Evolutionary conservation across 2,888 invertebrate genomes (phyloP), one percentile per base, ranked within the genome.

Genomic region (Lochmaea capreae): DNA sequence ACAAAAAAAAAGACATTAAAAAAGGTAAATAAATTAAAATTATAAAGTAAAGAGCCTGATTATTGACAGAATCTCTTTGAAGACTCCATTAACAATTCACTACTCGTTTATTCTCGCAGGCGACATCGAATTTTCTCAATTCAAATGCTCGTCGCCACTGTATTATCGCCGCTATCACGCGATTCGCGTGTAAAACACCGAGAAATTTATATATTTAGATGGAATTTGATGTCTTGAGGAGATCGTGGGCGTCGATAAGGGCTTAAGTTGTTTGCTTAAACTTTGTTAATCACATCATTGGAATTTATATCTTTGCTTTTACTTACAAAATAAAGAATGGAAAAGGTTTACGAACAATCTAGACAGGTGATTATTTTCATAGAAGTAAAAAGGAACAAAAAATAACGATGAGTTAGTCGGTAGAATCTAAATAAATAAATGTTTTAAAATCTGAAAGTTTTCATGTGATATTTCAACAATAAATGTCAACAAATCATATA

Each of bases 401-500:
- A 58, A 22, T 1, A 10, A 22, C 22, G 33, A 11, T 58, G 22
- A 3, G 12, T 26, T 22, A 1, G 16, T 6, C 4, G 6, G 33
- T 22, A 22, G 58, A 22, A 58, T 58, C 26, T 26, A 26, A 26
- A 26, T 26, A 26, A 26, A 26, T 26, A 26, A 26, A 33, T 33
- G n/a, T n/a, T n/a, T n/a, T n/a, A n/a, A 6, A 33, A 33, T 4
- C 33, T 33, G 33, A 6, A 33, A 33, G 33, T 5, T 16, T 14
- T 18, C 8, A 16, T 16, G 57, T 16, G 10, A 57, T 57, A 76
- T 67, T 73, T 69, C 66, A 74, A 78, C 75, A 73, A 75, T 74
- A 74, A 67, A 74, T 72, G 73, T 76, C 78, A 77, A 77, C 77
- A 79, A 80, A 80, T 75, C 70, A 69, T 76, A 54, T 57, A 57